Conservation (phyloP, 2,113 vertebrate genomes). For the Lepidothrix coronata region DNA sequence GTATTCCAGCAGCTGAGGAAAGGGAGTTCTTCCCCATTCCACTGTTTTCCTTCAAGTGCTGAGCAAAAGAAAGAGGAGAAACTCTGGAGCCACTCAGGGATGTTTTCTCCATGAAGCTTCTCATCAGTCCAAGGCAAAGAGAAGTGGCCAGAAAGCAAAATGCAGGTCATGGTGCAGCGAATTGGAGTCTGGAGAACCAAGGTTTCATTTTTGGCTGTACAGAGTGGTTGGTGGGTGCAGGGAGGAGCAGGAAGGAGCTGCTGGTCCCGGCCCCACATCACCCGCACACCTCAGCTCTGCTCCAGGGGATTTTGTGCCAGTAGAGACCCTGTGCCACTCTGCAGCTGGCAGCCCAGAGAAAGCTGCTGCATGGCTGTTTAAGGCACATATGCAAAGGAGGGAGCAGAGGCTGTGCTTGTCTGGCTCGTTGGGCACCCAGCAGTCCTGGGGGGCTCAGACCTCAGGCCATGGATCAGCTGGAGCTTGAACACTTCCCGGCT, state of each 20-base stretch:
- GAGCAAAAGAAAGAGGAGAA: neutral
- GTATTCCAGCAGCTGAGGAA: neutral
- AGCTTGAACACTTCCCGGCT: neutral
- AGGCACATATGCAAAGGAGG: neutral
- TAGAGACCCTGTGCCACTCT: neutral
- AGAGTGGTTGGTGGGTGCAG: neutral
- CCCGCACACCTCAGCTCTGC: neutral
- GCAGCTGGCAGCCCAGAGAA: fast-evolving
- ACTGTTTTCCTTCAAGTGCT: neutral
- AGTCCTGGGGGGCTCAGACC: neutral
- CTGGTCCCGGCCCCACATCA: neutral
- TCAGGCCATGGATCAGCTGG: fast-evolving
- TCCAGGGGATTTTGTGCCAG: fast-evolving
- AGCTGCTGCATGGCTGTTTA: neutral
- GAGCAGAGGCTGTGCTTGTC: neutral
- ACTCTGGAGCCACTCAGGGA: neutral
- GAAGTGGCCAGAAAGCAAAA: neutral
- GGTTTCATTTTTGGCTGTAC: neutral
- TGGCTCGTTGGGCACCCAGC: neutral
- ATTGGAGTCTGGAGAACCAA: neutral
- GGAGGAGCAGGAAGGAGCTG: neutral
- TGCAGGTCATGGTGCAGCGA: fast-evolving
- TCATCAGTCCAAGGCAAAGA: neutral
- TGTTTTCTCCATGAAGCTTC: neutral
- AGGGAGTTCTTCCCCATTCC: neutral